Base-by-base conservation (phyloP, 2,113 vertebrate species). In the Scartelaos histophorus region DNA sequence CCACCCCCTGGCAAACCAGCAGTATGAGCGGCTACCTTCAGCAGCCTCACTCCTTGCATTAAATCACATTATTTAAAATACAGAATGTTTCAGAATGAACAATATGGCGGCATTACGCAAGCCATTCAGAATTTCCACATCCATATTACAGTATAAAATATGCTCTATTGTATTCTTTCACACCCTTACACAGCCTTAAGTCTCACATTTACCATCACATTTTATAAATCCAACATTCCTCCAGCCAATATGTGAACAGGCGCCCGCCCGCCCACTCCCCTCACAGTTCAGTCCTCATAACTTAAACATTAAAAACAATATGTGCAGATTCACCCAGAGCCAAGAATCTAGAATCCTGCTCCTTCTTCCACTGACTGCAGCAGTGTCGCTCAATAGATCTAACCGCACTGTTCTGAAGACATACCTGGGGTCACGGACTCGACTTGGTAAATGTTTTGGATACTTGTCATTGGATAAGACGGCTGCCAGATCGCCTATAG, bases 281-380 rank as follows among this genome's bases (percentile, higher is more conserved):
- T 3, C 60, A 35, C 60, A 62, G 25, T 62, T 62, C 60, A 3
- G 29, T 2, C 16, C 29, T 62, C 60, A 62, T 62, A 62, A 62
- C 60, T 62, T 35, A 62, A 62, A 35, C 60, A 62, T 62, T 35
- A 35, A 35, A 62, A 62, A 62, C 60, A 62, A 35, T 19, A 62
- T 35, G 60, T 35, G 60, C 25, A 62, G 60, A 62, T 62, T 62
- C 16, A 62, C 60, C 1, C 7, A 2, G 25, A 35, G 60, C 60
- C 60, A 35, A 35, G 22, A 19, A 29, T 13, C 57, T 29, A 43
- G 13, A 17, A 2, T 62, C 24, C 60, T 9, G 60, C 25, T 35
- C 7, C 15, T 17, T 2, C 7, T 10, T 10, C 15, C 25, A 13
- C 22, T 2, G 12, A 9, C 58, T 11, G 25, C 16, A 19, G 49